These are phyloP conservation scores for Plectropomus leopardus DNA, from an alignment of 2,113 vertebrate species.

Conservation along the genomic window DNA sequence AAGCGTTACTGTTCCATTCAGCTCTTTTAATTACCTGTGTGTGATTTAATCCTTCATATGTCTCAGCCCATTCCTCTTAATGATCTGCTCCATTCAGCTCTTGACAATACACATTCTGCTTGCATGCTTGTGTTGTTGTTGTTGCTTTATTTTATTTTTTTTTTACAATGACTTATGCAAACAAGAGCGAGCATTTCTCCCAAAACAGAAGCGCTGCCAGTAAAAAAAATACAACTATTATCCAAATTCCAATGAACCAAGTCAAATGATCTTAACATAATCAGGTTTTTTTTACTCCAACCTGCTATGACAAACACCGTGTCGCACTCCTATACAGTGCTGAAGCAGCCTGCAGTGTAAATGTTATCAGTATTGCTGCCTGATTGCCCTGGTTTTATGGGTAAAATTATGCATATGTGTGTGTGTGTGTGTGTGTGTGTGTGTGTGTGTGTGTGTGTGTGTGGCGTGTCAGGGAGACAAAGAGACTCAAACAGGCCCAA, in stretches of 20 bases:
- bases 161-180: not conserved
- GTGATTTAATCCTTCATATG: slow-evolving; percentile 81
- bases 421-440: too few species aligned
- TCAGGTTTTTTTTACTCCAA: not conserved
- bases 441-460: too few species aligned
- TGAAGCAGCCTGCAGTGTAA: slow-evolving; percentile 34
- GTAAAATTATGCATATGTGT: not conserved
- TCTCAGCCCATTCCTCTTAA: slow-evolving; percentile 81
- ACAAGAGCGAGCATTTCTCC: not conserved
- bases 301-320: slow-evolving; percentile 15
- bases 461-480: slow-evolving; percentile 19
- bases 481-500: slow-evolving; percentile 17
- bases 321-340: slow-evolving; percentile 13
- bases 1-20: slow-evolving; percentile 68
- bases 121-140: slow-evolving; percentile 39
- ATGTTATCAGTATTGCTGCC: slow-evolving; percentile 36
- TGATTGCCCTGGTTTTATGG: slow-evolving; percentile 25
- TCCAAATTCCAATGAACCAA: not conserved
- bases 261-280: slow-evolving; percentile 25
- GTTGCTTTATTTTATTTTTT: too few species aligned
- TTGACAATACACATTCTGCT: slow-evolving; percentile 67
- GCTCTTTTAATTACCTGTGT: slow-evolving; percentile 84
- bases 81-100: slow-evolving; percentile 81
- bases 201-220: not conserved
- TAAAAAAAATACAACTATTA: not conserved